Percentiles rank a stretch among this genome's conserved stretches.
These are phyloP conservation scores for Etheostoma spectabile DNA, from an alignment of 2,113 vertebrate genomes.

Conservation along the genomic window DNA sequence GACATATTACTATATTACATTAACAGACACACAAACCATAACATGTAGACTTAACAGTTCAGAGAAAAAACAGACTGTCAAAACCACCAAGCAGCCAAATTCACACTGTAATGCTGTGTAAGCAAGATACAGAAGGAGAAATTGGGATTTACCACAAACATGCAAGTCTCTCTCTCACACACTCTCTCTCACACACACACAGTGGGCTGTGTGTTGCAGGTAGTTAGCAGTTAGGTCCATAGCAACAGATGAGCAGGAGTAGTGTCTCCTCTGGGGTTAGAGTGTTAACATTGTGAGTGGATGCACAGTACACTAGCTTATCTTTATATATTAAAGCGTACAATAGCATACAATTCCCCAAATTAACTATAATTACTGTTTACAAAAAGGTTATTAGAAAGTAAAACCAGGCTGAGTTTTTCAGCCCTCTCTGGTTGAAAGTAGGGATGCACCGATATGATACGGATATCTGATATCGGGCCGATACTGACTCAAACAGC, in stretches of 20 bases:
- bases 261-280: slow-evolving; percentile 64
- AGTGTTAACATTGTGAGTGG: slow-evolving; percentile 66
- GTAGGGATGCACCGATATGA: too few relatives aligned
- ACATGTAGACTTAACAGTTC: slow-evolving; percentile 6
- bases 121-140: slow-evolving; percentile 42
- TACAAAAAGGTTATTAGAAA: neutral
- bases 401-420: neutral
- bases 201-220: slow-evolving; percentile 69
- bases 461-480: too few relatives aligned
- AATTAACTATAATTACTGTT: too few relatives aligned
- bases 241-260: slow-evolving; percentile 66
- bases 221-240: slow-evolving; percentile 64
- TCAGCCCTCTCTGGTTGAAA: neutral
- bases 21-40: slow-evolving; percentile 14
- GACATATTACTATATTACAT: slow-evolving; percentile 24
- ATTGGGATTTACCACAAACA: slow-evolving; percentile 37
- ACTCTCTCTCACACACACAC: slow-evolving; percentile 7
- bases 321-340: neutral
- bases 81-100: slow-evolving; percentile 48
- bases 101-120: slow-evolving; percentile 36
- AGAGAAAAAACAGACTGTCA: slow-evolving; percentile 23
- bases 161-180: slow-evolving; percentile 33
- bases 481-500: too few relatives aligned
- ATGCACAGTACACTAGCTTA: slow-evolving; percentile 61
- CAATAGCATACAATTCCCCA: neutral